These are phyloP conservation scores for Panopea generosa DNA, from an alignment of 2,888 invertebrate species.

Conservation along the genomic window DNA sequence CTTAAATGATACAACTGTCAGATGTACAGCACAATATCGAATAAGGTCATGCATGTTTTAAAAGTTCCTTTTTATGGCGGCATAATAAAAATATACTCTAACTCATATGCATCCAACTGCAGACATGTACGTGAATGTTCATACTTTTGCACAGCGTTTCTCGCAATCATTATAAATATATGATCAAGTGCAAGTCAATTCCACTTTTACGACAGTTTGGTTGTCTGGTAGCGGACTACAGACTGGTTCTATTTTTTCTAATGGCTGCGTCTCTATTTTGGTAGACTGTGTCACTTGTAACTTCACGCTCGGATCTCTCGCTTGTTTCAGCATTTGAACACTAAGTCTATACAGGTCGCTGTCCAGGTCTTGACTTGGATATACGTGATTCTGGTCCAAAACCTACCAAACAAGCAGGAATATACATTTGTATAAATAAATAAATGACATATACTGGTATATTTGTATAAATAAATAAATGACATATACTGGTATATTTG, in stretches of 20 bases:
- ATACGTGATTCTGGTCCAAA: constrained; percentile 74
- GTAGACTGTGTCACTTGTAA: constrained; percentile 8
- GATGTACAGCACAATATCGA: no score
- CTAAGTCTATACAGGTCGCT: constrained; percentile 79
- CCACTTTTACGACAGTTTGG: neutral
- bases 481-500: no score
- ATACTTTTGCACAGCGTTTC: no score
- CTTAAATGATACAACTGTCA: no score
- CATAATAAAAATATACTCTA: no score
- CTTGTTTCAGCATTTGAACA: constrained; percentile 78
- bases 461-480: no score
- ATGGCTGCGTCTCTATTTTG: neutral
- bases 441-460: no score
- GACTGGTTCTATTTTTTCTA: neutral
- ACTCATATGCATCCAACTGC: no score
- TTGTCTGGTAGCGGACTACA: neutral
- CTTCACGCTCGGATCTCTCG: constrained; percentile 37
- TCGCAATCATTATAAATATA: no score
- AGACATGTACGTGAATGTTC: no score
- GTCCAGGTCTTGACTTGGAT: constrained; percentile 76
- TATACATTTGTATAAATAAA: neutral
- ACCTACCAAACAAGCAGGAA: constrained; percentile 65
- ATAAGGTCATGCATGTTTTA: no score
- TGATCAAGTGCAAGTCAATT: constrained; percentile 16
- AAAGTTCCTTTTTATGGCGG: no score